Percentiles rank a stretch among this genome's conserved stretches.
Evolutionary conservation across 2,113 vertebrate species (phyloP).

Genomic region (Percina caprodes): DNA sequence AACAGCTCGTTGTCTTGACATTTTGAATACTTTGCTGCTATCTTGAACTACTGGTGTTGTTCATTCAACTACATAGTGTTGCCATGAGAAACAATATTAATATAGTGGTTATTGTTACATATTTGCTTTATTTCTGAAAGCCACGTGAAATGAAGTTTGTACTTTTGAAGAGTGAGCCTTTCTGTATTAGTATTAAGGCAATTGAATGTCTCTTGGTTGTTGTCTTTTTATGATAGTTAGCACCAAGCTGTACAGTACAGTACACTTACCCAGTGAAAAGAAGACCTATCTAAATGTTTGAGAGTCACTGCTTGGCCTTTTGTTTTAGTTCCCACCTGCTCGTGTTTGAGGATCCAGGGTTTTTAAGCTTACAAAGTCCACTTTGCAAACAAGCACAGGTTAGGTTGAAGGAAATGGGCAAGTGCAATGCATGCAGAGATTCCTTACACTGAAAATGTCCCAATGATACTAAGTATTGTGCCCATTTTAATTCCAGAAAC

Average conservation of each 20-base stretch:
- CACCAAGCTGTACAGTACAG: constrained; percentile 84
- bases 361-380: constrained; percentile 57
- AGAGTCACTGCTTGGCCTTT: constrained; percentile 79
- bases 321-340: constrained; percentile 66
- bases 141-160: constrained; percentile 79
- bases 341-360: constrained; percentile 57
- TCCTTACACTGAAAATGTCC: constrained; percentile 77
- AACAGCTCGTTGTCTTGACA: constrained; percentile 76
- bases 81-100: constrained; percentile 70
- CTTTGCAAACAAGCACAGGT: constrained; percentile 73
- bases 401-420: constrained; percentile 79
- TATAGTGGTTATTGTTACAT: constrained; percentile 75
- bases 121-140: constrained; percentile 67
- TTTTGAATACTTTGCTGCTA: constrained; percentile 85
- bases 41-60: constrained; percentile 83
- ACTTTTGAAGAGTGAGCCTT: constrained; percentile 76
- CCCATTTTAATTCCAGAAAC: constrained; percentile 78
- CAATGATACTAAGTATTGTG: constrained; percentile 70
- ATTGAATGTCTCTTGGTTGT: constrained; percentile 83
- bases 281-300: constrained; percentile 75
- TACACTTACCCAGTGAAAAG: constrained; percentile 76
- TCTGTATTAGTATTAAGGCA: constrained; percentile 81
- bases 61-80: constrained; percentile 73
- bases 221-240: constrained; percentile 81
- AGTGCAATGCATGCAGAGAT: constrained; percentile 87